These are phyloP conservation scores for Pollenia labialis DNA, from an alignment of 2,888 invertebrate genomes.

Conservation along the genomic window DNA sequence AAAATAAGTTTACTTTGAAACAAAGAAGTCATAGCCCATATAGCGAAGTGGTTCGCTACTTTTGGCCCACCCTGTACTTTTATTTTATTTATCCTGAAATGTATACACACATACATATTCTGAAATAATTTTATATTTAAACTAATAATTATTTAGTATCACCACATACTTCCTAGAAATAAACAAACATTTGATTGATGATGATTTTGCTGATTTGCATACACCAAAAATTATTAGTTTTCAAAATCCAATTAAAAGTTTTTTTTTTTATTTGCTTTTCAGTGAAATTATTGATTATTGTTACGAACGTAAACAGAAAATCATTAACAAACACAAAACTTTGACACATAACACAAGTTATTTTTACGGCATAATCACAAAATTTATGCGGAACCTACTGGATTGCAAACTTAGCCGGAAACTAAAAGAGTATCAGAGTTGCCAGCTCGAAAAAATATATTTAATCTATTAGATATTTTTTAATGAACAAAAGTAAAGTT, in stretches of 20 bases:
- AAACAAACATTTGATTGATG: constrained; percentile 9
- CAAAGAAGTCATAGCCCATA: no score
- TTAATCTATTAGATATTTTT: not conserved
- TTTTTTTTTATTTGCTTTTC: constrained; percentile 24
- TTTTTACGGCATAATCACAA: constrained; percentile 27
- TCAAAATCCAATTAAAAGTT: constrained; percentile 56
- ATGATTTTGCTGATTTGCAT: constrained; percentile 2
- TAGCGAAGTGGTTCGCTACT: no score
- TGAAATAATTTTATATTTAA: not conserved
- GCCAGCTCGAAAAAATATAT: not conserved
- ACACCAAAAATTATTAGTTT: not conserved
- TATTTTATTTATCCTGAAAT: no score
- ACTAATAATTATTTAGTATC: not conserved
- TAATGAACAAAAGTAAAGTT: not conserved
- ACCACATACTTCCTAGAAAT: not conserved
- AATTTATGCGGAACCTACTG: constrained; percentile 15
- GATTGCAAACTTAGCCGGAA: constrained; percentile 13
- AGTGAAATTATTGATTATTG: constrained; percentile 38
- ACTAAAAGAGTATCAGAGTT: not conserved
- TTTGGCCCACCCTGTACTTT: no score
- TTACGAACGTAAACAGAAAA: constrained; percentile 43
- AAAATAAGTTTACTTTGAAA: no score
- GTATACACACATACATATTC: no score
- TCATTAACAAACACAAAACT: constrained; percentile 46
- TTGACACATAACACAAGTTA: constrained; percentile 49